Percentiles rank a stretch among this genome's conserved stretches.
phyloP scores from a whole-genome alignment of 2,113 vertebrate genomes.

The Tinamus guttatus region DNA sequence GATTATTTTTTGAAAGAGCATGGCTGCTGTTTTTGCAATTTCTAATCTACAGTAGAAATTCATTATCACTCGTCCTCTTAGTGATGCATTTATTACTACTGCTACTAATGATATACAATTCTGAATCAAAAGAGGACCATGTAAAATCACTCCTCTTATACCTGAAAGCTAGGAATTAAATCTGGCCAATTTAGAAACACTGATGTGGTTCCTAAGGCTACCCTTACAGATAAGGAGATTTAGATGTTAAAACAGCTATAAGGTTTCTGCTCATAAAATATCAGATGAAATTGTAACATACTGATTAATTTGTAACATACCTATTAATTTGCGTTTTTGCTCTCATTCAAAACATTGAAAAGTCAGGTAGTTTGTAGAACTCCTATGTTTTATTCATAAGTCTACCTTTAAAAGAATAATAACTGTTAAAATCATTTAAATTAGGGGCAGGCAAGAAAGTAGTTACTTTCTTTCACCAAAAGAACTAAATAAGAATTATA shows the following conservation, averaged over 20 bases:
- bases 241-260: background rate
- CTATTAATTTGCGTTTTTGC: background rate
- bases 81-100: background rate
- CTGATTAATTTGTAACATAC: background rate
- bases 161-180: background rate
- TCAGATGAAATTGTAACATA: background rate
- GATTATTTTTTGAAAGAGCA: background rate
- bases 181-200: background rate
- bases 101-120: background rate
- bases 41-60: background rate
- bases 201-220: background rate
- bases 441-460: background rate
- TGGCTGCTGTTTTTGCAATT: background rate
- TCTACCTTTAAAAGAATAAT: background rate
- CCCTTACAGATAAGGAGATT: slow-evolving; percentile 15
- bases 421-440: background rate
- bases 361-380: background rate
- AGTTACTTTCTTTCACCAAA: background rate
- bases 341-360: background rate
- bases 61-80: background rate
- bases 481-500: background rate
- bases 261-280: slow-evolving; percentile 10
- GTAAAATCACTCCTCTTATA: background rate
- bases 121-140: background rate
- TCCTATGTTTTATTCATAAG: background rate